Conservation (phyloP, 1,140 invertebrate species). For the Eumaeus atala region DNA sequence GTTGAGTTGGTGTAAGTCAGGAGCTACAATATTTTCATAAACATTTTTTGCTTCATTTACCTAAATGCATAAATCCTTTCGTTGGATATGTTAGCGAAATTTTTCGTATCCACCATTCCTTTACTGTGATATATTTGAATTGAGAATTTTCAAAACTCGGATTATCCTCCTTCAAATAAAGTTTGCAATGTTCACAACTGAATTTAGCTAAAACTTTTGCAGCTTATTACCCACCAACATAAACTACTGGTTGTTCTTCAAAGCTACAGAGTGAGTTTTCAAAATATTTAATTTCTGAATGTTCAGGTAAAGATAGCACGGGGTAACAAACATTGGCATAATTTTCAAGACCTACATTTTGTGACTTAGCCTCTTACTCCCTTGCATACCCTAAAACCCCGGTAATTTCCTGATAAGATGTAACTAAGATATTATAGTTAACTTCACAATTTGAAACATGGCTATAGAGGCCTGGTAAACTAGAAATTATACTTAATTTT, state of each 20-base stretch:
- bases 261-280: conserved; percentile 6
- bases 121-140: conserved; percentile 10
- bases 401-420: background rate
- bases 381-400: background rate
- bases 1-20: too few species aligned
- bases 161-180: conserved; percentile 14
- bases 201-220: conserved; percentile 12
- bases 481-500: conserved; percentile 4
- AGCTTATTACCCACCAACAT: conserved; percentile 6
- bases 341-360: background rate
- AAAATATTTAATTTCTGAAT: conserved; percentile 9
- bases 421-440: background rate
- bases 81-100: too few species aligned
- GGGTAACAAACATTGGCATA: background rate
- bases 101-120: conserved; percentile 11
- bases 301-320: background rate
- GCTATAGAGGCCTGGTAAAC: background rate
- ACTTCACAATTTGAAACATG: conserved; percentile 8
- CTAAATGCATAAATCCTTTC: too few species aligned
- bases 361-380: background rate
- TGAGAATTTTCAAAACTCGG: conserved; percentile 11
- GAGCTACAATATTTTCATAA: too few species aligned
- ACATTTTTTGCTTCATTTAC: too few species aligned
- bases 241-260: conserved; percentile 7
- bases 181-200: conserved; percentile 13